phyloP scores from a whole-genome alignment of 2,113 vertebrate genomes.

The Girardinichthys multiradiatus region DNA sequence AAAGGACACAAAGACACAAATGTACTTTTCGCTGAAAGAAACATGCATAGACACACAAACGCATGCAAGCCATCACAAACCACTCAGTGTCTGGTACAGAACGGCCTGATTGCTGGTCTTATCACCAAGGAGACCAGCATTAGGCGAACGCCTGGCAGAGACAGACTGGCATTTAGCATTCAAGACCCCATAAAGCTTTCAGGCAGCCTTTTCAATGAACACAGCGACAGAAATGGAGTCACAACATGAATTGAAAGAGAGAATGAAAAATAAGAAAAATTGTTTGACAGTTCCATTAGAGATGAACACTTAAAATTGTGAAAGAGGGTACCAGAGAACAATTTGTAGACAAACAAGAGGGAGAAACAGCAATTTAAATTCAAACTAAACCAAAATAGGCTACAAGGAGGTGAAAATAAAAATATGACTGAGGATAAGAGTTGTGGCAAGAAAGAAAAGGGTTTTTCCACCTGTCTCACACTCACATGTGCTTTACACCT shows the following conservation, averaged over 20 bases:
- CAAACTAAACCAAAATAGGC: constrained; percentile 2
- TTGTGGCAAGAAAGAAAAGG: neutral
- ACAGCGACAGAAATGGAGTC: constrained; percentile 28
- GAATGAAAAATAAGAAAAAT: constrained; percentile 42
- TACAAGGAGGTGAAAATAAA: neutral
- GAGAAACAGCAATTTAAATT: constrained; percentile 6
- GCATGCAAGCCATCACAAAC: constrained; percentile 58
- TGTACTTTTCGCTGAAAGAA: constrained; percentile 42
- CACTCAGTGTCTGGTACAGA: constrained; percentile 76
- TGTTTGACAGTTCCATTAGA: constrained; percentile 27
- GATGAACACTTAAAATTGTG: neutral
- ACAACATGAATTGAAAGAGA: constrained; percentile 24
- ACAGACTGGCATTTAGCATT: constrained; percentile 69
- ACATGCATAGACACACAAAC: constrained; percentile 33
- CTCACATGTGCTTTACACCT: constrained; percentile 19
- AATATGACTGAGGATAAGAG: neutral
- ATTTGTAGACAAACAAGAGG: constrained; percentile 6
- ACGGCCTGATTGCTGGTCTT: constrained; percentile 64
- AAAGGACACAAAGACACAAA: constrained; percentile 30
- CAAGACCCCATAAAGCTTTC: constrained; percentile 71
- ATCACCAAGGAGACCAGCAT: constrained; percentile 79
- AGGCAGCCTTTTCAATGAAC: constrained; percentile 58
- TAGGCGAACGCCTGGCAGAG: constrained; percentile 75
- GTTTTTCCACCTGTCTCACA: neutral
- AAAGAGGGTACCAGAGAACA: neutral